phyloP scores from a whole-genome alignment of 2,113 vertebrate genomes.

The Paracanthobrama guichenoti region DNA sequence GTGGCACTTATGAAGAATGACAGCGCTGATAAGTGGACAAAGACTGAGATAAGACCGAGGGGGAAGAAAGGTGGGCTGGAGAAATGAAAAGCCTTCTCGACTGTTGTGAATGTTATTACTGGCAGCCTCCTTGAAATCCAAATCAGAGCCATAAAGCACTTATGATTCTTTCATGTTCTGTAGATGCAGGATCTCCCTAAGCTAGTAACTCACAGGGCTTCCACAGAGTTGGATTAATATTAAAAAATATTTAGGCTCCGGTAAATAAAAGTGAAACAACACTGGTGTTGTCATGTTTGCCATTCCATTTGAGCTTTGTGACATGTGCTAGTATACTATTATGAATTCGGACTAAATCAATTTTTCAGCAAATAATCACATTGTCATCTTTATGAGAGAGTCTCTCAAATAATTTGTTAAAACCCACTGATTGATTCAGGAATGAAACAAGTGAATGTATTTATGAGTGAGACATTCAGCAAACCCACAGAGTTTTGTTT shows the following conservation, averaged over 20 bases:
- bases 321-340: background rate
- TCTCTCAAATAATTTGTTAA: background rate
- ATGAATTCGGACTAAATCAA: background rate
- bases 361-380: background rate
- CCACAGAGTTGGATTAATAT: background rate
- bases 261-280: background rate
- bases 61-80: conserved; percentile 70
- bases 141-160: conserved; percentile 70
- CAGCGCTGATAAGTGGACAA: conserved; percentile 71
- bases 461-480: background rate
- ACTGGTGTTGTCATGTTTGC: background rate
- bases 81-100: conserved; percentile 72
- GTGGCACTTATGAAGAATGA: conserved; percentile 70
- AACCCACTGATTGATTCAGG: background rate
- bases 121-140: conserved; percentile 53
- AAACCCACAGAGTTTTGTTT: background rate
- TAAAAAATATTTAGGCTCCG: background rate
- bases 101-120: conserved; percentile 68
- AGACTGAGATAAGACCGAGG: conserved; percentile 67
- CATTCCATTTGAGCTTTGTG: background rate
- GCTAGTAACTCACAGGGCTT: conserved; percentile 54
- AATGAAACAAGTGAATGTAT: background rate
- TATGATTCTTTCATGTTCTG: conserved; percentile 75
- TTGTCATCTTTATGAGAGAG: background rate
- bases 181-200: conserved; percentile 62